Base-by-base conservation (phyloP, 2,888 invertebrate species). In the Ectropis crepuscularia region DNA sequence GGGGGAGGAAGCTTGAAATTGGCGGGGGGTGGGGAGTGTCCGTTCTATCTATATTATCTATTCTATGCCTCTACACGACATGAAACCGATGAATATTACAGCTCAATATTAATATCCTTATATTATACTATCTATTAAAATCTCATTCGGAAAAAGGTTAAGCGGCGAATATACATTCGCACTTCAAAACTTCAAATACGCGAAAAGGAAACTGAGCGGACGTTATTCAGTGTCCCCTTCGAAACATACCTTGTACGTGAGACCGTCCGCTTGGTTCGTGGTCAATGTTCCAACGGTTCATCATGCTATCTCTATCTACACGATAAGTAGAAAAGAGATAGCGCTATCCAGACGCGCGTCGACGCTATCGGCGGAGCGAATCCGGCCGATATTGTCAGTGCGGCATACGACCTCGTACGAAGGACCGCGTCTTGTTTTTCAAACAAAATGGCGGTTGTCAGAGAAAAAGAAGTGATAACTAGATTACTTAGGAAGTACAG, bases 391-490 rank as follows among this genome's bases (percentile, higher is more conserved):
- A 2, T 47, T 16, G 53, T 58, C 57, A 63, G 63, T 63, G 8
- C 49, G 11, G 37, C 47, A 43, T 37, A 36, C 8, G 53, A 53
- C 48, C 38, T 43, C 45, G 53, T 57, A 43, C 43, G 48, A 48
- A 0, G 39, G 46, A 10, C 43, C 6, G 11, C 48, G n/a, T 47
- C 8, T 48, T 39, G 42, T 42, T 50, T 6, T 48, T 6, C n/a
- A 38, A 11, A 16, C 42, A 49, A 42, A 48, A 60, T 62, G 62
- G 12, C 49, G 42, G n/a, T 45, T 55, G 10, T 45, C 36, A 53
- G 41, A 11, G 65, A 68, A 58, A 68, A 42, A 61, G 49, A 61
- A n/a, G 5, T 68, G n/a, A 28, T 28, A 28, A 28, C 16, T 28
- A 28, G 16, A 28, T 28, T 28, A 28, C 12, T 68, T 4, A 10